phyloP scores from a whole-genome alignment of 2,888 invertebrate genomes.

The Bhutanitis thaidina region DNA sequence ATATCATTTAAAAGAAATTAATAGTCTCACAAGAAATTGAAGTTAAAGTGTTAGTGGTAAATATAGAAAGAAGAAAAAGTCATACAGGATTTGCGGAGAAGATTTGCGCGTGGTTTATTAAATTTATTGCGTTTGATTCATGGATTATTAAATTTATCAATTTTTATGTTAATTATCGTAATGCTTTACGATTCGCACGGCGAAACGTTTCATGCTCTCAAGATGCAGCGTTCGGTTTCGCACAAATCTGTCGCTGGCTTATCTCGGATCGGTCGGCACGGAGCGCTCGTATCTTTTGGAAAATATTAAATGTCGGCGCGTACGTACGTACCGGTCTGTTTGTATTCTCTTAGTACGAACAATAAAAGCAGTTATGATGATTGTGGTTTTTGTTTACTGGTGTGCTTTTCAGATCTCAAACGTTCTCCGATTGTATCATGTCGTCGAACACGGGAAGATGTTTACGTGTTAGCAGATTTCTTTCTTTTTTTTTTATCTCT shows the following conservation, averaged over 20 bases:
- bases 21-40: no score
- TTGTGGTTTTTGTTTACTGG: constrained; percentile 12
- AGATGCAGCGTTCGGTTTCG: constrained; percentile 24
- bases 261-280: constrained; percentile 35
- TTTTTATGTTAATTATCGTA: no score
- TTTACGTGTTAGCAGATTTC: no score
- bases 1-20: no score
- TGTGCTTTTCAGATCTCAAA: not conserved
- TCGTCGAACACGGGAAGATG: not conserved
- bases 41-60: no score
- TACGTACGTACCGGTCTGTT: constrained; percentile 30
- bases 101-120: no score
- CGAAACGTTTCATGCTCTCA: not conserved
- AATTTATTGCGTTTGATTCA: no score
- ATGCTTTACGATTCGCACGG: no score
- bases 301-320: constrained; percentile 43
- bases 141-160: no score
- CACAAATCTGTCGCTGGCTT: constrained; percentile 40
- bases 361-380: constrained; percentile 28
- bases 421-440: not conserved
- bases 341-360: constrained; percentile 32
- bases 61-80: no score
- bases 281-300: constrained; percentile 33
- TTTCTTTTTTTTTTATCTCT: no score
- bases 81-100: no score